These are phyloP conservation scores for Narcine bancroftii DNA, from an alignment of 2,113 vertebrate species.

Conservation along the genomic window DNA sequence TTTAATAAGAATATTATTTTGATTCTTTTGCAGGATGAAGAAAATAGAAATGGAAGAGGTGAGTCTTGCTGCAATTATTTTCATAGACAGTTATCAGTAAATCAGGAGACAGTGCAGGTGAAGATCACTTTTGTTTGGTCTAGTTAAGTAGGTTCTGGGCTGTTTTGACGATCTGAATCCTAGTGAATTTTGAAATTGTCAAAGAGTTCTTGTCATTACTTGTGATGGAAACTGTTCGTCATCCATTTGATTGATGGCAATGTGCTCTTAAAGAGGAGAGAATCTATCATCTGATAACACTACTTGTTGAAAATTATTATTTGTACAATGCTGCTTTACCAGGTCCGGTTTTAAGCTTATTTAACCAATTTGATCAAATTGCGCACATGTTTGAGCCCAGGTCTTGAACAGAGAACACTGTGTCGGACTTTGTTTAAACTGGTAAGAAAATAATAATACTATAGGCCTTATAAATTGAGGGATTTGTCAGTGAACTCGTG, in stretches of 20 bases:
- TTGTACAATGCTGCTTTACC: too few species aligned
- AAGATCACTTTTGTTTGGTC: neutral
- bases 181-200: neutral
- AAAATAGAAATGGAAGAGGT: slow-evolving; percentile 78
- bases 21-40: slow-evolving; percentile 71
- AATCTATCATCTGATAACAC: too few species aligned
- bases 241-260: neutral
- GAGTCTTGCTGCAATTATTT: slow-evolving; percentile 40
- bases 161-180: neutral
- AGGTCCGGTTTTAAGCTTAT: too few species aligned
- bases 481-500: too few species aligned
- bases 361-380: too few species aligned
- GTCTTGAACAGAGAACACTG: too few species aligned
- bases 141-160: neutral
- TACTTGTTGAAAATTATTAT: too few species aligned
- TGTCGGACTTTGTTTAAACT: too few species aligned
- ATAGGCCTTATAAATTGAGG: too few species aligned
- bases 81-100: neutral
- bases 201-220: neutral
- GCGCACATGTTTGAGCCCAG: too few species aligned
- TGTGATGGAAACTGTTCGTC: neutral
- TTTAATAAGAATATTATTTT: neutral
- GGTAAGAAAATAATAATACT: too few species aligned
- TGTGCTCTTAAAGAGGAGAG: neutral
- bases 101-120: neutral